Evolutionary conservation across 1,140 invertebrate genomes (phyloP).

Genomic region (Holotrichia oblita): DNA sequence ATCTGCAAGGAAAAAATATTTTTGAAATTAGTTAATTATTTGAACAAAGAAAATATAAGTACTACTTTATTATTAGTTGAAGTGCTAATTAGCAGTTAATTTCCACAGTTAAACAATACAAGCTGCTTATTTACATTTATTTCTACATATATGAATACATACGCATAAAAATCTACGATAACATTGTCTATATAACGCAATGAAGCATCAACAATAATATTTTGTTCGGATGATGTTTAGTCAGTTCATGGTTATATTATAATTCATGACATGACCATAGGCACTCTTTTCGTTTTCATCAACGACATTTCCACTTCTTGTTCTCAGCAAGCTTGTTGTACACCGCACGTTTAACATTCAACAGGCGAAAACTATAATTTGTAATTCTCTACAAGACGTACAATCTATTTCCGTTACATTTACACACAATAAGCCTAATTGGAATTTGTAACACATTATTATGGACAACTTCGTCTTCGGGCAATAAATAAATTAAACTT

Average conservation of each 20-base stretch:
- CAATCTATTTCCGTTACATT: constrained; percentile 28
- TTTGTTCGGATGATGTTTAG: background rate
- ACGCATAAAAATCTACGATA: too few species aligned
- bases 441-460: constrained; percentile 32
- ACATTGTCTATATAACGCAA: too few species aligned
- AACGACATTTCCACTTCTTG: constrained; percentile 15
- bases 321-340: background rate
- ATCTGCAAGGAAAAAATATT: too few species aligned
- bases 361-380: constrained; percentile 19
- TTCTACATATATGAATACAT: too few species aligned
- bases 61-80: too few species aligned
- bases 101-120: too few species aligned
- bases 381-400: constrained; percentile 17
- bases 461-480: background rate
- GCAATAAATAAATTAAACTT: constrained; percentile 9
- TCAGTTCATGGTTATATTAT: background rate
- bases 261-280: constrained; percentile 6
- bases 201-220: background rate
- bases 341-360: constrained; percentile 2
- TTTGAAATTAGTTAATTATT: too few species aligned
- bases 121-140: too few species aligned
- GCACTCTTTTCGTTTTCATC: constrained; percentile 18
- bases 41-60: too few species aligned
- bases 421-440: constrained; percentile 32
- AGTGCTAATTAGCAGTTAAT: too few species aligned